These are phyloP conservation scores for Megamerina dolium DNA, from an alignment of 2,888 invertebrate species.

Conservation along the genomic window DNA sequence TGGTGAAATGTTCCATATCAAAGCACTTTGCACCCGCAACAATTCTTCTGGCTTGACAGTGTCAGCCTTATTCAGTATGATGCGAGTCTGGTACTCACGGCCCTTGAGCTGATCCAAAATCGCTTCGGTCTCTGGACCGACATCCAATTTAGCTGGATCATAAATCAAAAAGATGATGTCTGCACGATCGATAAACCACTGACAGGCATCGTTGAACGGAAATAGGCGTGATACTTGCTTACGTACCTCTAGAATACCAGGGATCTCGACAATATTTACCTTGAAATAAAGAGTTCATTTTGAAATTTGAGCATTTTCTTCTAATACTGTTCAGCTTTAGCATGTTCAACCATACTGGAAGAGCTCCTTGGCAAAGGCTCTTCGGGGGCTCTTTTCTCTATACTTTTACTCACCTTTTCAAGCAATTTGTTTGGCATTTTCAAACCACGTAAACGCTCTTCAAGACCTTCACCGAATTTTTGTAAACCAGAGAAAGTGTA, in stretches of 20 bases:
- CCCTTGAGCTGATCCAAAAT: slow-evolving; percentile 92
- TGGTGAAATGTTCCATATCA: slow-evolving; percentile 96
- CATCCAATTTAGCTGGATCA: slow-evolving; percentile 91
- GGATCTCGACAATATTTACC: slow-evolving; percentile 94
- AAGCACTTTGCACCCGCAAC: slow-evolving; percentile 86
- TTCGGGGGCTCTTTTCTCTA: no score
- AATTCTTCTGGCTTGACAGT: slow-evolving; percentile 86
- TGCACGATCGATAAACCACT: slow-evolving; percentile 95
- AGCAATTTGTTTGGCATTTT: slow-evolving; percentile 75
- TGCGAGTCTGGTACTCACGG: slow-evolving; percentile 86
- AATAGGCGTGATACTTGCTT: slow-evolving; percentile 89
- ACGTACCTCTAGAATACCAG: slow-evolving; percentile 88
- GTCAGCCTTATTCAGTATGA: slow-evolving; percentile 91
- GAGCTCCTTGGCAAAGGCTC: no score
- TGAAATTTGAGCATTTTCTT: no score
- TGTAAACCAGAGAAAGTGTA: slow-evolving; percentile 91
- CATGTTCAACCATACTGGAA: no score
- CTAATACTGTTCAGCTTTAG: no score
- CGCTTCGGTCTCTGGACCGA: slow-evolving; percentile 90
- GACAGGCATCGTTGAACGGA: slow-evolving; percentile 92
- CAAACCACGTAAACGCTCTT: slow-evolving; percentile 78
- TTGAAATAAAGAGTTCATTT: slow-evolving; percentile 50
- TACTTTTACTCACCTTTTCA: slow-evolving; percentile 89
- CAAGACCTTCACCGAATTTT: slow-evolving; percentile 89
- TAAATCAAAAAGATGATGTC: slow-evolving; percentile 93